Base-by-base conservation (phyloP, 2,113 vertebrate genomes). In the Xiphophorus couchianus region DNA sequence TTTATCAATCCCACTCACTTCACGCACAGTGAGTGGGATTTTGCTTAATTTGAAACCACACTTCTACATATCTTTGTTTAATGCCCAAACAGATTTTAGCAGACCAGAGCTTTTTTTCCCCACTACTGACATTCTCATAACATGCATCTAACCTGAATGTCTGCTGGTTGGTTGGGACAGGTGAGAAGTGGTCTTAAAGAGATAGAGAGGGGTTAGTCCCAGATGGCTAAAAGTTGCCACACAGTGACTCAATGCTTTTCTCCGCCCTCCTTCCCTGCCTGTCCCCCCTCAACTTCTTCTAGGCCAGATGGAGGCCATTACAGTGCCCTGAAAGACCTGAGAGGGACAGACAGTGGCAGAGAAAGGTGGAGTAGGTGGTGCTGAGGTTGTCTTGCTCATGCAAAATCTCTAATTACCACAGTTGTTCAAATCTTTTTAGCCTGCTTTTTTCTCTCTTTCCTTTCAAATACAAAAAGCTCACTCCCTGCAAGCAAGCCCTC, bases 331-430 rank as follows among this genome's bases (percentile, higher is more conserved):
- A 87, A 90, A 89, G 77, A 84, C 86, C 84, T 88, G 83, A 84
- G 83, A 84, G 77, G 77, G 74, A 82, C 76, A 58, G 62, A 78
- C 71, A 78, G 69, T 76, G 64, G 31, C 60, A 80, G 62, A 27
- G 69, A 58, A 74, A 66, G 73, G 65, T 73, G 60, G 48, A 74
- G 71, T 69, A 30, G 25, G 60, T n/a, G 70, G 33, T 13, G 3
- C 42, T 63, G 67, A 54, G 77, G 58, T 63, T 73, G 76, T 83
- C 84, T 88, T 70, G 83, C 83, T 71, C 84, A 90, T 90, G 88
- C 82, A 88, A 89, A 93, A 91, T 88, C 84, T 94, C 92, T 92
- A 93, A 94, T 94, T 93, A 92, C 90, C 69, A 84, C 91, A 87
- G 85, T 89, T 91, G 86, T 91, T 92, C 81, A 86, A 90, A 82